Conservation (phyloP, 2,888 invertebrate species). For the Elysia crispata region DNA sequence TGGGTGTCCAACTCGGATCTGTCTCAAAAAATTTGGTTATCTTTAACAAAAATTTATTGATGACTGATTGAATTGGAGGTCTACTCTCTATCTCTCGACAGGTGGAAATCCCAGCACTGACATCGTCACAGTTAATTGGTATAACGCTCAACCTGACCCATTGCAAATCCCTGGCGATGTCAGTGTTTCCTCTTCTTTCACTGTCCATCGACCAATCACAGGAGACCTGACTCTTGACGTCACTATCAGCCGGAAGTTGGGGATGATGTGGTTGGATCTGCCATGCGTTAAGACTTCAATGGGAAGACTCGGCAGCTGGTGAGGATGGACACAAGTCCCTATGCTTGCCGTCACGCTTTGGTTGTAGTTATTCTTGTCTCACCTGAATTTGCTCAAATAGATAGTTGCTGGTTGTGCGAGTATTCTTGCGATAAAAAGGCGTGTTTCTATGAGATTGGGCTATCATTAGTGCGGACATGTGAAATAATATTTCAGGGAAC, state of each 20-base stretch:
- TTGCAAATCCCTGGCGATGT: constrained; percentile 24
- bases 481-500: too few relatives aligned
- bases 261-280: neutral
- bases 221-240: constrained; percentile 30
- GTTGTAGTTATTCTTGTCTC: too few relatives aligned
- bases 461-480: too few relatives aligned
- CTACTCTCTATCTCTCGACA: neutral
- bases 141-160: neutral
- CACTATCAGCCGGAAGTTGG: constrained; percentile 21
- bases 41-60: too few relatives aligned
- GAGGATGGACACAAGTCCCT: neutral
- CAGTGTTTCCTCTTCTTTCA: constrained; percentile 10
- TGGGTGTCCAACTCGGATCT: too few relatives aligned
- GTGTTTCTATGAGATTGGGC: too few relatives aligned
- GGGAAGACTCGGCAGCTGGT: constrained; percentile 14
- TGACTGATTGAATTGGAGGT: too few relatives aligned
- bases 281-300: constrained; percentile 20
- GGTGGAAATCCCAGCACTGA: neutral
- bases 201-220: constrained; percentile 17
- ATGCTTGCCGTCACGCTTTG: too few relatives aligned
- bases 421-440: too few relatives aligned
- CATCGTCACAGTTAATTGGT: constrained; percentile 1
- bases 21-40: too few relatives aligned
- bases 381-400: too few relatives aligned
- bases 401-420: too few relatives aligned